Conservation (phyloP, 2,888 invertebrate genomes). For the Conchocele bisecta region DNA sequence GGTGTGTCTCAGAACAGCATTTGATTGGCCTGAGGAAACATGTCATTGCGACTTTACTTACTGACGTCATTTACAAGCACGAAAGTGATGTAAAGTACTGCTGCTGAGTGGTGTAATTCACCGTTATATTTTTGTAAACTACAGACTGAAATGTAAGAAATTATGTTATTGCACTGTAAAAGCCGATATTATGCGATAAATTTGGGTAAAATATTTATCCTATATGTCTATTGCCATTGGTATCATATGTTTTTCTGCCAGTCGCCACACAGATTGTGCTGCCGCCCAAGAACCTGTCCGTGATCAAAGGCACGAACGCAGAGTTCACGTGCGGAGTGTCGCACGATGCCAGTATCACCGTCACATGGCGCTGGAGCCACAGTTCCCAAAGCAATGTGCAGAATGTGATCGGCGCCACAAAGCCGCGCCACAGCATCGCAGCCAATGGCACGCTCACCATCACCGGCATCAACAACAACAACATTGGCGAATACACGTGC, state of each 20-base stretch:
- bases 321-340: conserved; percentile 95
- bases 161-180: too few relatives aligned
- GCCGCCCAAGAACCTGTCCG: conserved; percentile 94
- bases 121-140: too few relatives aligned
- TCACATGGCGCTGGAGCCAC: conserved; percentile 76
- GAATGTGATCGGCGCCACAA: conserved; percentile 41
- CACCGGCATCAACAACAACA: conserved; percentile 85
- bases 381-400: conserved; percentile 32
- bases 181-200: too few relatives aligned
- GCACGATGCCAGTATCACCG: conserved; percentile 89
- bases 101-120: too few relatives aligned
- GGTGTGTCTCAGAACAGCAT: too few relatives aligned
- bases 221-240: too few relatives aligned
- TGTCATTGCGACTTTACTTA: too few relatives aligned
- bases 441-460: conserved; percentile 93
- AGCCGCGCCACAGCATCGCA: conserved; percentile 56
- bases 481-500: conserved; percentile 97
- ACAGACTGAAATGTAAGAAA: too few relatives aligned
- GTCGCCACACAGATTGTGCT: conserved; percentile 96
- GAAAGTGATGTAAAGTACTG: too few relatives aligned
- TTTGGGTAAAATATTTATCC: too few relatives aligned
- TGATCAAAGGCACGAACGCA: conserved; percentile 95
- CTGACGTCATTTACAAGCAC: too few relatives aligned
- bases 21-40: too few relatives aligned
- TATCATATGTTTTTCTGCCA: conserved; percentile 81